Evolutionary conservation across 1,140 invertebrate genomes (phyloP), one percentile per base, ranked within the genome.

Genomic region (Macrotrachela quadricornifera): DNA sequence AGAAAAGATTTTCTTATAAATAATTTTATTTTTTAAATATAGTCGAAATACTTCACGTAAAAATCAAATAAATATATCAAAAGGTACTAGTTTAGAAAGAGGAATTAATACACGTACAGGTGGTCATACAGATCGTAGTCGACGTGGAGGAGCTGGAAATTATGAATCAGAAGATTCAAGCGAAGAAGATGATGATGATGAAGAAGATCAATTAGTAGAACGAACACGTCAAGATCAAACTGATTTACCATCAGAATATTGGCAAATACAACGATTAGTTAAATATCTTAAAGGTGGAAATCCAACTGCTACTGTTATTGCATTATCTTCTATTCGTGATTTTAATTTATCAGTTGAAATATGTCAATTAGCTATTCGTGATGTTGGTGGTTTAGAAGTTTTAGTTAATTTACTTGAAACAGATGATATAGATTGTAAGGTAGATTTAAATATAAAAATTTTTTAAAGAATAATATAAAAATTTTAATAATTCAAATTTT

Each of bases 241-340:
- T 37, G 73, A 75, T 52, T 60, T 74, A 14, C 71, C 73, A 0
- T 64, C 71, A 1, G 70, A 75, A 65, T 91, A 86, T 65, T 90
- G 84, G 81, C 82, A 87, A 59, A 83, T 90, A 63, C 85, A 88
- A 63, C 87, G 88, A 67, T 74, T 91, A 3, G 79, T 90, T 9
- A 88, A 88, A 65, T 91, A 90, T 64, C 80, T 88, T 66, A 90
- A 88, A 75, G 82, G 82, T 50, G 86, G 86, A 40, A 92, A 91
- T 64, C 85, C 87, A 70, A 91, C 86, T 0, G 85, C 85, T 0
- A 92, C 87, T 0, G 80, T 85, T 57, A 81, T 92, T 14, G 80
- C 85, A 0, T 68, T 94, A 11, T 86, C 84, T 51, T 82, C 85
- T 16, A 70, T 94, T 11, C 81, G 83, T 67, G 86, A 91, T 64